Conservation (phyloP, 2,797 vertebrate species). For the Distichodus sexfasciatus region DNA sequence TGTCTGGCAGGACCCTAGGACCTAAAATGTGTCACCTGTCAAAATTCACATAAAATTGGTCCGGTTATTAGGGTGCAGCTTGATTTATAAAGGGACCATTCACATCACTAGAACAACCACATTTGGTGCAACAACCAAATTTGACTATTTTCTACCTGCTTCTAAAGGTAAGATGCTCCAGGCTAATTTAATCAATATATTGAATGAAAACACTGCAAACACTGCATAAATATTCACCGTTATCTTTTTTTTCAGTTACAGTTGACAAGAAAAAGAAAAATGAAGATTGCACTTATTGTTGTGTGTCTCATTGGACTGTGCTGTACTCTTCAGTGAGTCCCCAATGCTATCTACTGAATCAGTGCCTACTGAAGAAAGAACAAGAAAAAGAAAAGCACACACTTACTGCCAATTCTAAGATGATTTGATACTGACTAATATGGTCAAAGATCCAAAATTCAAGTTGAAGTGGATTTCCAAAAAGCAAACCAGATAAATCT, state of each 20-base stretch:
- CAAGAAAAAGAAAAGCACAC: too few species aligned
- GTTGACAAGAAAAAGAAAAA: conserved; percentile 3
- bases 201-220: neutral
- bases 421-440: too few species aligned
- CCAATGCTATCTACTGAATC: neutral
- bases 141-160: neutral
- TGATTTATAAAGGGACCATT: too few species aligned
- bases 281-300: conserved; percentile 34
- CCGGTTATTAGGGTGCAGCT: too few species aligned
- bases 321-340: neutral
- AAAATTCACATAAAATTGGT: too few species aligned
- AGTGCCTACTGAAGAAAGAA: too few species aligned
- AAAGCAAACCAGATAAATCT: neutral
- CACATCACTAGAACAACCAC: too few species aligned
- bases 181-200: neutral
- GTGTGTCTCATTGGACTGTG: conserved; percentile 33
- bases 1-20: too few species aligned
- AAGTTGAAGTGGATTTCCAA: neutral
- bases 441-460: too few species aligned
- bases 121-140: too few species aligned
- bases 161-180: conserved; percentile 2
- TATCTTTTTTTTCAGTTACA: neutral
- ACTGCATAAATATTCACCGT: neutral
- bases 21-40: too few species aligned
- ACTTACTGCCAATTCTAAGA: too few species aligned